Base-by-base conservation (phyloP, 2,797 vertebrate genomes). In the Kryptopterus vitreolus region DNA sequence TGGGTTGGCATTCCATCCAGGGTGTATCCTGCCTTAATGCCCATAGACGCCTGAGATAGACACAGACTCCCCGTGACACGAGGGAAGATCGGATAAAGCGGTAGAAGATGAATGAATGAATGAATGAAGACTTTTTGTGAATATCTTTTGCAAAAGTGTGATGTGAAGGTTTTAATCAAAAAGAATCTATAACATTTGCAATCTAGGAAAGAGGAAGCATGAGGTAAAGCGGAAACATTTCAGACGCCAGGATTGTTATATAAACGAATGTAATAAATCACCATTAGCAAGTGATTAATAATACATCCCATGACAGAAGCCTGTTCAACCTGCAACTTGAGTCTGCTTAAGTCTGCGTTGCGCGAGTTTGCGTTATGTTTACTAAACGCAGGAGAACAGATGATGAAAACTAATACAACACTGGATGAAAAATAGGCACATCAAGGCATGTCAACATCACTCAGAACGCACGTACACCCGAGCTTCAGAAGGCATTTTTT, bases 401-500 rank as follows among this genome's bases (percentile, higher is more conserved):
- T 50, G 57, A 61, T 76, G 29, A 52, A 50, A 65, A 50, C 59
- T 53, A 11, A 77, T 22, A 62, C 18, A 62, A 63, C 59, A 43
- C 15, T n/a, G n/a, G n/a, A 3, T 43, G 15, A 62, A 35, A 66
- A 68, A 53, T 68, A 12, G 31, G 24, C 35, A 46, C 72, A n/a
- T 68, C 71, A 80, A 55, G 9, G 70, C 76, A 50, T 74, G 74
- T 77, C 79, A 62, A 26, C n/a, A n/a, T 74, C 80, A 81, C 66
- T 70, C 66, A 31, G 26, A 78, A 69, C 16, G 68, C 72, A 76
- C 83, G 15, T 61, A 78, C 52, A 69, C 68, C 55, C 31, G 84
- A 59, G 70, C 77, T 80, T 82, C 38, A 80, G 71, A 79, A 78
- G 80, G 73, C 68, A 58, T 78, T 84, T 81, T 79, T 81, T 69